A percentile compares a stretch with the other conserved stretches of the same genome.
These are phyloP conservation scores for Nasonia oneida DNA, from an alignment of 2,888 invertebrate genomes.

Conservation along the genomic window DNA sequence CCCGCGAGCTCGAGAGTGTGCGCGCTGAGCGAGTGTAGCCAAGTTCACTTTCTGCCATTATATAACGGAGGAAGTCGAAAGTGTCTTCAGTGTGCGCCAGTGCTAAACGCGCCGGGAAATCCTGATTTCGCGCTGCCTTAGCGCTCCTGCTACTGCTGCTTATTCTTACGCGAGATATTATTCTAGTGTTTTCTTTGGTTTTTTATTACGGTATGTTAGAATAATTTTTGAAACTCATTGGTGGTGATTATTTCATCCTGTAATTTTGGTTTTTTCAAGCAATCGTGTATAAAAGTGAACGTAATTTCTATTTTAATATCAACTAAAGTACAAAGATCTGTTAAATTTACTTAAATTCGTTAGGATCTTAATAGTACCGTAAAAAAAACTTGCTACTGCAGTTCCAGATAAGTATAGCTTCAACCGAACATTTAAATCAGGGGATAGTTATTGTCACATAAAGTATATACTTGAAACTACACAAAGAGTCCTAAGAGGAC, in stretches of 20 bases:
- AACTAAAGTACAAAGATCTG: too few species aligned
- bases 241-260: background rate
- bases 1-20: constrained; percentile 14
- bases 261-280: too few species aligned
- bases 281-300: too few species aligned
- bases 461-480: background rate
- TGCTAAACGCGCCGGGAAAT: constrained; percentile 19
- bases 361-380: too few species aligned
- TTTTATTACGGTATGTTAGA: background rate
- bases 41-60: constrained; percentile 57
- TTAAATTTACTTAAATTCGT: too few species aligned
- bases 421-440: background rate
- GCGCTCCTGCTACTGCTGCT: background rate
- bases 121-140: background rate
- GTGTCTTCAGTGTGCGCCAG: constrained; percentile 44
- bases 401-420: background rate
- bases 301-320: too few species aligned
- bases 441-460: background rate
- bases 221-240: background rate
- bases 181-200: background rate
- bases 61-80: constrained; percentile 59
- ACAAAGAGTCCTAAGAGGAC: background rate
- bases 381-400: background rate
- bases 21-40: constrained; percentile 1
- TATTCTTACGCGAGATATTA: background rate